Evolutionary conservation across 2,888 invertebrate species (phyloP), one percentile per base, ranked within the genome.

Genomic region (Microctonus hyperodae): DNA sequence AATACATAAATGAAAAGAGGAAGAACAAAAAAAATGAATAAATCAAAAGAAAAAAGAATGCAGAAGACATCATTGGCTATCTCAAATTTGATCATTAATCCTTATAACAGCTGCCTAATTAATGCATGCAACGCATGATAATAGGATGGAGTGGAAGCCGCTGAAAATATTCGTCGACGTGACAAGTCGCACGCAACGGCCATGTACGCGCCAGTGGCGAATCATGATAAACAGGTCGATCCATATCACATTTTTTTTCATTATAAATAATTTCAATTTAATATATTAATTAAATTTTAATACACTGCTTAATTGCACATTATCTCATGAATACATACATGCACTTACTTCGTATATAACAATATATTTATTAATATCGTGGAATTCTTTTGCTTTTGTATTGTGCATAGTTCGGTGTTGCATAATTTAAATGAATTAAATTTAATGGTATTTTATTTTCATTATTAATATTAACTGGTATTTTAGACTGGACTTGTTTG

Each of bases 91-190:
- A 77, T 75, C 76, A 77, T 77, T 76, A 76, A 80, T 76, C 71
- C 76, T 79, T 76, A 81, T 80, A 80, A 82, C 78, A 77, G 78
- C 80, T 79, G 82, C 81, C 80, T 82, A 44, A 44, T 44, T 82
- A 81, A 81, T 82, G 82, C 82, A 82, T 82, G 82, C 77, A 78
- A 81, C 80, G 82, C 82, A 82, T 82, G 81, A 81, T 80, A n/a
- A 73, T 82, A 82, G 82, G 82, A 80, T 71, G 82, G 81, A 82
- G 79, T 79, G 77, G 82, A 81, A 78, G 78, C 79, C 76, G 81
- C 79, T 74, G 82, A 81, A 80, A 81, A 76, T 81, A 80, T 78
- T 79, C 81, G 78, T 74, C 81, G 78, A 76, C 79, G 80, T 78
- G 81, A 82, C 77, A 77, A 78, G 76, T 77, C 81, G 78, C 79